Evolutionary conservation across 92 coral and sea anemone genomes (phyloP).

Genomic region (Palythoa grandiflora): DNA sequence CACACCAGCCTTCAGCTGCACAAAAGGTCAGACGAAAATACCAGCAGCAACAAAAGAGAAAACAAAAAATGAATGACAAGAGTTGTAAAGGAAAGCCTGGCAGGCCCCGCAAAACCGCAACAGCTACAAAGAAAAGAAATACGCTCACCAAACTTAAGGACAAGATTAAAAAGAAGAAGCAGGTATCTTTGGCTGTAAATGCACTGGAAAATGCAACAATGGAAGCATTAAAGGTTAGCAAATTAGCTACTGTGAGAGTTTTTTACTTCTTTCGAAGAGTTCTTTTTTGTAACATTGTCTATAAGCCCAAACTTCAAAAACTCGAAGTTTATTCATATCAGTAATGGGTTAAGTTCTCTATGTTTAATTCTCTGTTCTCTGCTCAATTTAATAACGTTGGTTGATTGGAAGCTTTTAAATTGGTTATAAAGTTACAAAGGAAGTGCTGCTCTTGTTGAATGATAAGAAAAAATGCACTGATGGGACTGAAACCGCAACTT

Average conservation of each 20-base stretch:
- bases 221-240: conserved; percentile 80
- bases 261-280: too few relatives aligned
- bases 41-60: conserved; percentile 80
- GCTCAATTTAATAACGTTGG: too few relatives aligned
- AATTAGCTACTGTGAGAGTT: neutral
- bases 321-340: too few relatives aligned
- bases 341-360: too few relatives aligned
- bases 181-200: conserved; percentile 72
- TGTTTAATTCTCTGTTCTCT: too few relatives aligned
- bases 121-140: conserved; percentile 52
- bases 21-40: conserved; percentile 85
- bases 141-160: conserved; percentile 73
- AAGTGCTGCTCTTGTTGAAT: too few relatives aligned
- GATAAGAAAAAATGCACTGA: too few relatives aligned
- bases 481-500: too few relatives aligned
- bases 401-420: too few relatives aligned
- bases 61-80: conserved; percentile 74
- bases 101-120: conserved; percentile 58
- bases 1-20: conserved; percentile 76
- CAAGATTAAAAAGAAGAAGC: conserved; percentile 51
- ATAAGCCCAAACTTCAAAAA: too few relatives aligned
- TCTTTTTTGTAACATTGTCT: too few relatives aligned
- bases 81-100: conserved; percentile 71
- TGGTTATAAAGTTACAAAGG: too few relatives aligned
- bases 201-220: conserved; percentile 94